Evolutionary conservation across 2,888 invertebrate genomes (phyloP), one percentile per base, ranked within the genome.

Genomic region (Cetonia aurata): DNA sequence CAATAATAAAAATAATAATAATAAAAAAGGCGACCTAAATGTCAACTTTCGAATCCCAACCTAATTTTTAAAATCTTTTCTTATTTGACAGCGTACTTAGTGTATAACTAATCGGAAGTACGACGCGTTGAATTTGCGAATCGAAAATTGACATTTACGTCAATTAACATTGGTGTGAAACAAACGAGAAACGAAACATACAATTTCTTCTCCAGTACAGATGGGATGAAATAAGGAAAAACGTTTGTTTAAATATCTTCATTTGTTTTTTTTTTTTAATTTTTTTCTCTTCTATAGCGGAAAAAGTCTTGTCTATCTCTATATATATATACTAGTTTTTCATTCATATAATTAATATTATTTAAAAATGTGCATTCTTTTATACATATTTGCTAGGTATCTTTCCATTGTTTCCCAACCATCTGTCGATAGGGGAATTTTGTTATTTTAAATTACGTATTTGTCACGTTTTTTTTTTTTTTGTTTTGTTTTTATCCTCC

Each of bases 291-390:
- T 74, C 75, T 79, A 79, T 80, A 80, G 79, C 76, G 79, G 79
- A 80, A 81, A 80, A 79, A 81, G 81, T 80, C 72, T 37, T 72
- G 74, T 78, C 81, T 80, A 74, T 80, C 76, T 78, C 83, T 83
- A 83, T 56, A 57, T 57, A 41, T 57, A 57, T 57, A 57, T 57
- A 57, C 57, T 57, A 57, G 57, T 57, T 57, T 57, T 57, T 57
- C 57, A 57, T 57, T 57, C 17, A 44, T 57, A 57, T 57, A 57
- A 82, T 82, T 83, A 80, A 80, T 78, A 70, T 83, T 82, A 80
- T 80, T 83, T 82, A 83, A 83, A 83, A 83, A 83, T 83, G 83
- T 83, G 83, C 83, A 82, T 81, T 70, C n/a, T 69, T 67, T 50
- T 75, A 60, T 71, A 75, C 74, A 75, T 74, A 74, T 74, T 73